Conservation (phyloP, 2,113 vertebrate species). For the Asarcornis scutulata region DNA sequence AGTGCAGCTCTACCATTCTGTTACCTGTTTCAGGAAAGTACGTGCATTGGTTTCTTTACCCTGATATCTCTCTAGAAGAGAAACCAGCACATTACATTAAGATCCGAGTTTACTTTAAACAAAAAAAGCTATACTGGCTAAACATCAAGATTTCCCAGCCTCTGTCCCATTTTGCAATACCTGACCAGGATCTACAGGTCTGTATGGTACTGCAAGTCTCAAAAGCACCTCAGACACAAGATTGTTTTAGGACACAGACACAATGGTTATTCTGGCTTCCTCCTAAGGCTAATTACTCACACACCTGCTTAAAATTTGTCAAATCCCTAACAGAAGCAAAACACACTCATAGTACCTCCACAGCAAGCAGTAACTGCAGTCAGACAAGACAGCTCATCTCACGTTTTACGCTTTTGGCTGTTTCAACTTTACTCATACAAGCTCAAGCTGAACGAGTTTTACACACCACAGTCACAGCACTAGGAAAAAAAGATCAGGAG, state of each 20-base stretch:
- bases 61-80: neutral
- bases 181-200: neutral
- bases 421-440: neutral
- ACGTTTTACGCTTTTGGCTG: neutral
- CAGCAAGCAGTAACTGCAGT: accelerated
- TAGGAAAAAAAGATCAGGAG: neutral
- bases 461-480: neutral
- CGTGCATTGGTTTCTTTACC: neutral
- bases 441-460: neutral
- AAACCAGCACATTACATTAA: neutral
- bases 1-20: neutral
- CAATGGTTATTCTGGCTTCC: neutral
- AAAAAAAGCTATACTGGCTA: neutral
- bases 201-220: neutral
- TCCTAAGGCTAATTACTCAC: neutral
- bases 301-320: neutral
- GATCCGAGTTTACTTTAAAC: neutral
- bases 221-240: neutral
- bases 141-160: neutral
- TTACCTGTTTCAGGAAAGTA: neutral
- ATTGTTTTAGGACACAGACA: neutral
- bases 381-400: neutral
- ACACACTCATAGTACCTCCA: neutral
- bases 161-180: neutral
- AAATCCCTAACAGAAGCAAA: neutral